phyloP scores from a whole-genome alignment of 2,113 vertebrate species.

The Gadus chalcogrammus region DNA sequence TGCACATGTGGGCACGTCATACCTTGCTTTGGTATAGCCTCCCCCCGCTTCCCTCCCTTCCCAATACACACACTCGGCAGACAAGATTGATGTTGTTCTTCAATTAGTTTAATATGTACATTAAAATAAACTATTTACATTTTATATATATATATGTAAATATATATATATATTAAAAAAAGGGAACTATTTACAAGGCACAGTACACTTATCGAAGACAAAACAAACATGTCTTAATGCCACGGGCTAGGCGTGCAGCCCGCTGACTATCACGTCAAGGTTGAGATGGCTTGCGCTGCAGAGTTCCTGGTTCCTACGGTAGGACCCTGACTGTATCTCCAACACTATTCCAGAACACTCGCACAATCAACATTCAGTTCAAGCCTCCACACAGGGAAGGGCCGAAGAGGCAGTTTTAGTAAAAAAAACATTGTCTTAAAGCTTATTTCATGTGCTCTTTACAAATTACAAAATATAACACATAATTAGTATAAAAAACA shows the following conservation, averaged over 20 bases:
- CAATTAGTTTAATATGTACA: conserved; percentile 84
- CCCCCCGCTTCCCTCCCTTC: neutral
- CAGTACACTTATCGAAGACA: conserved; percentile 68
- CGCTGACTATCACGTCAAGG: conserved; percentile 78
- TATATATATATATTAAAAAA: conserved; percentile 42
- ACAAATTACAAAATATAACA: conserved; percentile 37
- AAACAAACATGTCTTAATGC: conserved; percentile 66
- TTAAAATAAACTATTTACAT: conserved; percentile 79
- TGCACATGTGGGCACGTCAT: too few relatives aligned
- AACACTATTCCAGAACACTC: conserved; percentile 55
- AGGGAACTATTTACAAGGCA: conserved; percentile 79
- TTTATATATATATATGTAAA: conserved; percentile 50
- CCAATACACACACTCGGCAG: conserved; percentile 17
- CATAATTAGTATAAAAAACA: conserved; percentile 28
- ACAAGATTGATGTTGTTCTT: conserved; percentile 42
- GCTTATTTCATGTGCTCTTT: conserved; percentile 65
- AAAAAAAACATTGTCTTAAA: conserved; percentile 83
- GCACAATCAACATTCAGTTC: conserved; percentile 64
- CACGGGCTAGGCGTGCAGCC: conserved; percentile 81
- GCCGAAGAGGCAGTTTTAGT: conserved; percentile 75
- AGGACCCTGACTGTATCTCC: conserved; percentile 68
- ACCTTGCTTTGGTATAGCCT: too few relatives aligned
- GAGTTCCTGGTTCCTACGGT: conserved; percentile 37
- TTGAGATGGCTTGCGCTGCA: conserved; percentile 69
- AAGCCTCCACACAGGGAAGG: conserved; percentile 58